Percentiles rank a stretch among this genome's conserved stretches.
phyloP scores from a whole-genome alignment of 1,140 invertebrate species.

The Habropoda laboriosa region DNA sequence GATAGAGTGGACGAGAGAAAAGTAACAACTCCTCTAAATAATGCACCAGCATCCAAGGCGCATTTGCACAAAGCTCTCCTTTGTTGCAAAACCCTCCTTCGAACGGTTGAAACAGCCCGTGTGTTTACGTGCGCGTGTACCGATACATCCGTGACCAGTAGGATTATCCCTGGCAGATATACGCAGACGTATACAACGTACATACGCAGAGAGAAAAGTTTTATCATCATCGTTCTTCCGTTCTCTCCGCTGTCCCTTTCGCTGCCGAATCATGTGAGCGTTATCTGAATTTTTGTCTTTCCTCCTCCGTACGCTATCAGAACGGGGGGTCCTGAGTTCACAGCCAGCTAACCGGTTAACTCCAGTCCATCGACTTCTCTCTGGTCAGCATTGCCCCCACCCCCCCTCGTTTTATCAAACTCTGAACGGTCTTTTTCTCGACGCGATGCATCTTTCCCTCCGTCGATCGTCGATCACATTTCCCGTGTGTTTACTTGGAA shows the following conservation, averaged over 20 bases:
- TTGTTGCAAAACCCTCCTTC: no score
- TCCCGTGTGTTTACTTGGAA: no score
- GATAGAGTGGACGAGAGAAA: no score
- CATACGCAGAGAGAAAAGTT: no score
- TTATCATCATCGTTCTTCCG: conserved; percentile 18
- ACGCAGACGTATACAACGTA: not conserved
- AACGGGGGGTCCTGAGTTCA: conserved; percentile 59
- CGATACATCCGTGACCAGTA: no score
- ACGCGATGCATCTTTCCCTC: not conserved
- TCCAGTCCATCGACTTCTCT: conserved; percentile 20
- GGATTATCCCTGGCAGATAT: not conserved
- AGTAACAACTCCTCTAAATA: no score
- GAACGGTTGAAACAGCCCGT: no score
- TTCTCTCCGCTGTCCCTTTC: not conserved
- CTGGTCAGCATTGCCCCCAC: not conserved
- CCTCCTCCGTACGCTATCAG: conserved; percentile 21
- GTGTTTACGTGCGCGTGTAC: no score
- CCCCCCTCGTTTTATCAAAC: conserved; percentile 9
- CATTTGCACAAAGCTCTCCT: no score
- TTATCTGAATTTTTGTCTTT: conserved; percentile 41
- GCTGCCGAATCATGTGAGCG: conserved; percentile 58
- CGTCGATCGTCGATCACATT: not conserved
- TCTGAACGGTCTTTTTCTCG: not conserved
- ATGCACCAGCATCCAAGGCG: no score
- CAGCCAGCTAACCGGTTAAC: conserved; percentile 54